phyloP scores from a whole-genome alignment of 2,888 invertebrate species.

The Acrobasis repandana region DNA sequence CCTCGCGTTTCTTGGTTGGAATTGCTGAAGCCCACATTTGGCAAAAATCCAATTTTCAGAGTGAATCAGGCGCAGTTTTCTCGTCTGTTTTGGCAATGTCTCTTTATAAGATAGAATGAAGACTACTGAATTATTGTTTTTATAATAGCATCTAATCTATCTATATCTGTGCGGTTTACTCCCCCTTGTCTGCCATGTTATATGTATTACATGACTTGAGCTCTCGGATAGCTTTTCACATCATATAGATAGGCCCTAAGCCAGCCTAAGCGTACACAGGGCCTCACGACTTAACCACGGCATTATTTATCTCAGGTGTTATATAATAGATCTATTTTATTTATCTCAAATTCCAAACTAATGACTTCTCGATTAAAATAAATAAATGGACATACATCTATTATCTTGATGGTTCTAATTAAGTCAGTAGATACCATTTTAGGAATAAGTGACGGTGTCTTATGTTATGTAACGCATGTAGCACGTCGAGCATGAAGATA shows the following conservation, averaged over 20 bases:
- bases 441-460: neutral
- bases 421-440: neutral
- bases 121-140: constrained; percentile 13
- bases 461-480: constrained; percentile 20
- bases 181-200: no score
- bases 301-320: no score
- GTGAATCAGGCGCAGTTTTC: constrained; percentile 67
- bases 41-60: constrained; percentile 67
- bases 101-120: constrained; percentile 33
- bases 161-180: no score
- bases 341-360: neutral
- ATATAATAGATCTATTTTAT: no score
- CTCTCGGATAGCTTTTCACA: no score
- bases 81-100: constrained; percentile 68
- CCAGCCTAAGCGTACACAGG: no score
- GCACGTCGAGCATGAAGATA: constrained; percentile 6
- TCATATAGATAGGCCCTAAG: no score
- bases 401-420: neutral
- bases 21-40: constrained; percentile 58
- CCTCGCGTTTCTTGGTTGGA: constrained; percentile 56
- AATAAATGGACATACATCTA: neutral
- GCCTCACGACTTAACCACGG: no score
- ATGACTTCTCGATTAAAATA: neutral
- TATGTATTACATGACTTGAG: no score
- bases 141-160: no score